Conservation (phyloP, 2,888 invertebrate genomes). For the Sesamia inferens region DNA sequence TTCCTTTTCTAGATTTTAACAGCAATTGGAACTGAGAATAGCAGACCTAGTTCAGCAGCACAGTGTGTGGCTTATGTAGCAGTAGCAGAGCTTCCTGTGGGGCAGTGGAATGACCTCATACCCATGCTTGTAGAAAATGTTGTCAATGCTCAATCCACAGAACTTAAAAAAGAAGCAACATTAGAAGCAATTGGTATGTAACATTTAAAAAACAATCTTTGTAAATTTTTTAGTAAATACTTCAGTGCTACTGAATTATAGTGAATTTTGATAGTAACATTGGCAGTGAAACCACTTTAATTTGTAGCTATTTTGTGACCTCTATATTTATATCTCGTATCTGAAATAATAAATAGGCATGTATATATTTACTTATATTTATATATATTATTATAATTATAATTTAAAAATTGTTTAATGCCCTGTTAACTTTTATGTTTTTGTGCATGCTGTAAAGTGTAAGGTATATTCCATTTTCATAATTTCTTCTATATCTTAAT, state of each 20-base stretch:
- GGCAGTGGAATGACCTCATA: conserved; percentile 98
- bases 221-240: not conserved
- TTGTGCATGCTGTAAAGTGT: no score
- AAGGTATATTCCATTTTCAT: no score
- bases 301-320: no score
- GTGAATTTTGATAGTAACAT: no score
- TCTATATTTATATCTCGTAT: no score
- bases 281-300: no score
- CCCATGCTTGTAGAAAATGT: conserved; percentile 97
- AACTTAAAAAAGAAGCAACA: conserved; percentile 98
- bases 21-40: conserved; percentile 98
- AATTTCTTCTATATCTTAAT: no score
- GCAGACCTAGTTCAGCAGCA: conserved; percentile 98
- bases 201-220: not conserved
- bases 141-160: conserved; percentile 95
- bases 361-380: no score
- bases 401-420: no score
- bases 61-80: conserved; percentile 99
- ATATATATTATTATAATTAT: no score
- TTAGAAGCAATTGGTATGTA: conserved; percentile 97
- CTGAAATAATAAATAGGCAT: no score
- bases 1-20: conserved; percentile 93
- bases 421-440: no score
- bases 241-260: not conserved
- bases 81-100: conserved; percentile 97